Percentiles rank a stretch among this genome's conserved stretches.
These are phyloP conservation scores for Myxocyprinus asiaticus DNA, from an alignment of 2,113 vertebrate species.

Conservation along the genomic window DNA sequence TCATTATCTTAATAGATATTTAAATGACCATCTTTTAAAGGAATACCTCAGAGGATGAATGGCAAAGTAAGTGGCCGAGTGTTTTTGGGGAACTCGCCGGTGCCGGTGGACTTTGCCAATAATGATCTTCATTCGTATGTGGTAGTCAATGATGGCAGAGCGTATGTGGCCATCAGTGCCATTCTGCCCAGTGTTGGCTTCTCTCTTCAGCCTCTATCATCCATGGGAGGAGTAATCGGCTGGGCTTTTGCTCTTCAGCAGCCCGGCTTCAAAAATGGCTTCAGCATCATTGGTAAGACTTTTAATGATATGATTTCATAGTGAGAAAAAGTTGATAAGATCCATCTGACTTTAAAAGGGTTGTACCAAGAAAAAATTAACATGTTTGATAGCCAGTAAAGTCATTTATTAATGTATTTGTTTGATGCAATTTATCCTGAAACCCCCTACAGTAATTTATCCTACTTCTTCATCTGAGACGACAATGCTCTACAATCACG, in stretches of 20 bases:
- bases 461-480: too few species aligned
- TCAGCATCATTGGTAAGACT: constrained; percentile 87
- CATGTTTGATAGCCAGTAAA: too few species aligned
- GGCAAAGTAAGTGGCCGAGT: constrained; percentile 89
- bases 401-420: too few species aligned
- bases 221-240: constrained; percentile 87
- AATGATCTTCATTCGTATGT: constrained; percentile 95
- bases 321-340: too few species aligned
- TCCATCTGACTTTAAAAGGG: too few species aligned
- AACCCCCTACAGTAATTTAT: too few species aligned
- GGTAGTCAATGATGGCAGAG: constrained; percentile 91
- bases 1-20: neutral
- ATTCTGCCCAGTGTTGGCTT: constrained; percentile 81
- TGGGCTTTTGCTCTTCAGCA: constrained; percentile 97
- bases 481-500: too few species aligned
- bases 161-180: constrained; percentile 93
- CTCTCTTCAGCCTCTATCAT: constrained; percentile 86
- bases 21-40: constrained; percentile 65
- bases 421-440: too few species aligned
- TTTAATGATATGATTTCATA: neutral
- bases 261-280: constrained; percentile 89
- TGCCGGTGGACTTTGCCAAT: constrained; percentile 77
- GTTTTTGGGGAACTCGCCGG: constrained; percentile 78
- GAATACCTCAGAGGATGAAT: constrained; percentile 91
- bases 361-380: too few species aligned